These are phyloP conservation scores for Calliopum simillimum DNA, from an alignment of 2,888 invertebrate genomes.

Conservation along the genomic window DNA sequence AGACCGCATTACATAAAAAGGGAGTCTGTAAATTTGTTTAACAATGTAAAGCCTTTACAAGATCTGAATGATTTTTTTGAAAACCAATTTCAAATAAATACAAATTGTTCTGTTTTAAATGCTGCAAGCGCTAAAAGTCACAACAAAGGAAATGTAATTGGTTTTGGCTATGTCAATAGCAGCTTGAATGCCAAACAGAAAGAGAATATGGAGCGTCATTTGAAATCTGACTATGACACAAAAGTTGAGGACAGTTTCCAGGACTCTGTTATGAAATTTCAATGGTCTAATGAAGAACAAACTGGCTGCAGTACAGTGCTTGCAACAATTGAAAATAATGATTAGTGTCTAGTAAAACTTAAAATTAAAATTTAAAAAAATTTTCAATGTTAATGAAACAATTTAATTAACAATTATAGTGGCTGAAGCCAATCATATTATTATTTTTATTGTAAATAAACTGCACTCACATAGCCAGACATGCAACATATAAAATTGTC, in stretches of 20 bases:
- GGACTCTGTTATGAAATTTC: not conserved
- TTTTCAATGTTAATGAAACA: no score
- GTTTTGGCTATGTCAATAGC: constrained; percentile 2
- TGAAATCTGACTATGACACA: not conserved
- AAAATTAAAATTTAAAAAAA: no score
- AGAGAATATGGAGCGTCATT: not conserved
- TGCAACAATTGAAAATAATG: no score
- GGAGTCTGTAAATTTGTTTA: constrained; percentile 13
- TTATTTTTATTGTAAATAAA: no score
- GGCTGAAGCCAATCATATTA: no score
- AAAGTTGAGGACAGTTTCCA: not conserved
- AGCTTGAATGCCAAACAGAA: not conserved
- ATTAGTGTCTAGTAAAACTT: no score
- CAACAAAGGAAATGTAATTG: not conserved
- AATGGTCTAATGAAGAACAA: no score
- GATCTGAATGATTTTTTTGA: constrained; percentile 4
- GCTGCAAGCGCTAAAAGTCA: not conserved
- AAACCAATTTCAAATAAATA: not conserved
- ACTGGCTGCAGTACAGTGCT: not conserved
- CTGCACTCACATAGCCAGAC: no score
- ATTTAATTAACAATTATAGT: no score
- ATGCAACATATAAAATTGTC: no score
- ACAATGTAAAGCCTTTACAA: not conserved
- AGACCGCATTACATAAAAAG: not conserved
- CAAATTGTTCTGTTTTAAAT: not conserved